phyloP scores from a whole-genome alignment of 2,113 vertebrate genomes.

The Lathamus discolor region DNA sequence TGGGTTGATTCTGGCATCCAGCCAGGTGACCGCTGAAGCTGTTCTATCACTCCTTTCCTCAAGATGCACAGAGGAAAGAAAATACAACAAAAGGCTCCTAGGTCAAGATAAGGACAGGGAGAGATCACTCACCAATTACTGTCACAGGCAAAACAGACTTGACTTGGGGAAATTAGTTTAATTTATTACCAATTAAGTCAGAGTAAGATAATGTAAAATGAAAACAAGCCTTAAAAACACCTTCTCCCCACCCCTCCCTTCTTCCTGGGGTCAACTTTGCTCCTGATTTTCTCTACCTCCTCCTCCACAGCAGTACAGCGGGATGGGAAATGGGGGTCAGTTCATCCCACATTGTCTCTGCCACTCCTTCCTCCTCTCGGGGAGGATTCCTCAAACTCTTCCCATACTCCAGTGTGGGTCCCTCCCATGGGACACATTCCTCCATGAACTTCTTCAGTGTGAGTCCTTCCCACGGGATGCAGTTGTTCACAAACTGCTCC shows the following conservation, averaged over 20 bases:
- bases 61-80: not conserved
- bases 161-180: not conserved
- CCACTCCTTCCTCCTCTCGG: not conserved
- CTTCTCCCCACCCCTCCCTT: not conserved
- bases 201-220: not conserved
- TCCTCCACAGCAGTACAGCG: too few species aligned
- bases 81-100: not conserved
- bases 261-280: not conserved
- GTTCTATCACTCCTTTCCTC: not conserved
- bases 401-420: not conserved
- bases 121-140: not conserved
- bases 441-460: not conserved
- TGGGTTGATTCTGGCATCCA: not conserved
- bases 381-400: not conserved
- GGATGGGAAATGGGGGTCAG: not conserved
- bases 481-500: not conserved
- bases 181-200: not conserved
- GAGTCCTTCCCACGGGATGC: not conserved
- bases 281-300: not conserved
- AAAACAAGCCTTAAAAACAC: not conserved
- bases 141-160: not conserved
- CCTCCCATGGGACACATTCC: not conserved
- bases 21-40: not conserved
- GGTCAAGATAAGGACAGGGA: not conserved
- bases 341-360: not conserved